Base-by-base conservation (phyloP, 2,888 invertebrate species). In the Pimpla rufipes region DNA sequence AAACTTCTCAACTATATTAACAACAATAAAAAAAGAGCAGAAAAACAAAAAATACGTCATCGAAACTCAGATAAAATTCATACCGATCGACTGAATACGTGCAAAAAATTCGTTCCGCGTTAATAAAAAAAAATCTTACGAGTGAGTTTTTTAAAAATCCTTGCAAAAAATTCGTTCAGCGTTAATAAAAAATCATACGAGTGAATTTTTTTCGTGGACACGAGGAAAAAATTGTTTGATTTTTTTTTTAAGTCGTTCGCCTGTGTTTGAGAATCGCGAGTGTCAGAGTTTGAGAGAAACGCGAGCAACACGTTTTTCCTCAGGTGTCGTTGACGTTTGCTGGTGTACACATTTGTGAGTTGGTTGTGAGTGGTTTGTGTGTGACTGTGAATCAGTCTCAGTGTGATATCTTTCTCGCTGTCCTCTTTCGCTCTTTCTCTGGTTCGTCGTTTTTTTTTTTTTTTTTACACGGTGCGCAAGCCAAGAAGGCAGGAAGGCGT, bases 321-420 rank as follows among this genome's bases (percentile, higher is more conserved):
- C 35, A 29, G 40, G 89, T 89, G 89, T 88, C 88, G 88, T 88
- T 89, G 90, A 90, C 88, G 90, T 90, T 89, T 89, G 85, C 82
- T 86, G 88, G 89, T 88, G 88, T 10, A 29, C 29, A 29, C 29
- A 5, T 29, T 29, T 5, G 29, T 29, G n/a, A n/a, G 29, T 21
- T 5, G 29, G n/a, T 45, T 29, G 13, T 45, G 45, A 88, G 89
- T 87, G 87, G 2, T 29, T 5, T 88, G 87, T 23, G 52, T 23
- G 52, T 23, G 23, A 23, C 21, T 23, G 52, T 55, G 47, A 0
- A 2, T 16, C 87, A 84, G 81, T 83, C 76, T 81, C 80, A 62
- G 70, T 75, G 73, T 52, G 10, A 77, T 35, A 16, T 55, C 23
- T 47, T 59, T 4, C 29, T 66, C 55, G 42, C 42, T 59, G 47